Percentiles rank a stretch among this genome's conserved stretches.
phyloP scores from a whole-genome alignment of 2,113 vertebrate genomes.

The Chaetura pelagica region DNA sequence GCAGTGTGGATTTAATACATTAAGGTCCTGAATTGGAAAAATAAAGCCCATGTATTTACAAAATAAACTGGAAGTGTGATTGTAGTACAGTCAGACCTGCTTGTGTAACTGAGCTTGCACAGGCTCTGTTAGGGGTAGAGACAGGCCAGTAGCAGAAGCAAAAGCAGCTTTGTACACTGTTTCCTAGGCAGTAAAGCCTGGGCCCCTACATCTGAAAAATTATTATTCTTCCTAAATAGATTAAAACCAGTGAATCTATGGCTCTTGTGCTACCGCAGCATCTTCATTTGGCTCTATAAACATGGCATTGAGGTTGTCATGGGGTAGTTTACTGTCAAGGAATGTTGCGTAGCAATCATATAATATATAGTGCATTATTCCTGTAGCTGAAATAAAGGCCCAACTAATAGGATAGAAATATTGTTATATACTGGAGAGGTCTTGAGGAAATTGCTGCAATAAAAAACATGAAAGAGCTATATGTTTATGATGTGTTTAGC shows the following conservation, averaged over 20 bases:
- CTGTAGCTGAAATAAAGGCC: constrained; percentile 7
- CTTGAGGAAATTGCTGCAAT: neutral
- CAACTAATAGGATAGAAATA: neutral
- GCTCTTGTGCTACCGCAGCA: neutral
- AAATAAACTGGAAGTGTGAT: neutral
- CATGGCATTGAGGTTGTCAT: neutral
- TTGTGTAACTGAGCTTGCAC: neutral
- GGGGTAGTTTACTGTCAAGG: neutral
- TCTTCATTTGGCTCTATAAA: neutral
- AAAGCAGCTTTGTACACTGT: neutral
- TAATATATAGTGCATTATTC: neutral
- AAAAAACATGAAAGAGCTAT: neutral
- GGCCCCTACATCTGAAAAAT: neutral
- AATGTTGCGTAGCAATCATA: neutral
- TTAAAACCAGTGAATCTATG: neutral
- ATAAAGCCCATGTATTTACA: neutral
- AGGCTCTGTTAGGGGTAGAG: neutral
- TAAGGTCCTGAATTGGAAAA: neutral
- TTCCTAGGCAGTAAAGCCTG: neutral
- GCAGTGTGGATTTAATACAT: neutral
- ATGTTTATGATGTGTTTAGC: neutral
- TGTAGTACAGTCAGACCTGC: neutral
- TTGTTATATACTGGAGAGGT: neutral
- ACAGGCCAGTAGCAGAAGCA: neutral
- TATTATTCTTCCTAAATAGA: neutral